Conservation (phyloP, 2,888 invertebrate genomes). For the Cantharis rufa region DNA sequence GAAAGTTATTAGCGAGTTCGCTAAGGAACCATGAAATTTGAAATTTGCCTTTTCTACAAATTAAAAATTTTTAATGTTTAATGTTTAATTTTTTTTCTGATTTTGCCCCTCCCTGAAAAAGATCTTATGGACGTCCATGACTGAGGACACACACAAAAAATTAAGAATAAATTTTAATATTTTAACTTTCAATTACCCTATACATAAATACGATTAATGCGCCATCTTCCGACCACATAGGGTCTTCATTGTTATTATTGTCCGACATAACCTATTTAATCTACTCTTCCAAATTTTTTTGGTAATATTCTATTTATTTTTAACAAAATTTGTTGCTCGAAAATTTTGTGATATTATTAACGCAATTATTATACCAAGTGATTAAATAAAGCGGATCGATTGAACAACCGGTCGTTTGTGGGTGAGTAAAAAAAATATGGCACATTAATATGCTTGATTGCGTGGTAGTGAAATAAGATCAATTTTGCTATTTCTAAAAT, state of each 20-base stretch:
- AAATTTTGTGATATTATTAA: not conserved
- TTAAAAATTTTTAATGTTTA: too few relatives aligned
- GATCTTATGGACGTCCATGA: too few relatives aligned
- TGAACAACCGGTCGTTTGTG: not conserved
- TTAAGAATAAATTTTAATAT: too few relatives aligned
- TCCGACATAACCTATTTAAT: not conserved
- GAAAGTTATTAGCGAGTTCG: too few relatives aligned
- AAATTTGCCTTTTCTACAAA: too few relatives aligned
- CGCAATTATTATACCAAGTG: not conserved
- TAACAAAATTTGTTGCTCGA: not conserved
- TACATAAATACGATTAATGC: not conserved
- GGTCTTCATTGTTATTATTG: not conserved
- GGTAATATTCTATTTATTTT: not conserved
- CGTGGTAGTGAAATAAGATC: not conserved
- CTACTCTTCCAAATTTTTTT: not conserved
- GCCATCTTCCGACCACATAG: not conserved
- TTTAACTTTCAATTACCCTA: not conserved
- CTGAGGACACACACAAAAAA: too few relatives aligned
- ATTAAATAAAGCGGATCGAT: not conserved
- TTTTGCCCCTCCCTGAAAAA: too few relatives aligned
- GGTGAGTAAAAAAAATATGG: not conserved
- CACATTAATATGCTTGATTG: not conserved
- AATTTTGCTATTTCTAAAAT: not conserved
- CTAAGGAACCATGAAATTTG: too few relatives aligned
- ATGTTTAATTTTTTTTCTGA: too few relatives aligned